These are phyloP conservation scores for Tragelaphus strepsiceros DNA, from an alignment of 2,113 vertebrate genomes.

Conservation along the genomic window DNA sequence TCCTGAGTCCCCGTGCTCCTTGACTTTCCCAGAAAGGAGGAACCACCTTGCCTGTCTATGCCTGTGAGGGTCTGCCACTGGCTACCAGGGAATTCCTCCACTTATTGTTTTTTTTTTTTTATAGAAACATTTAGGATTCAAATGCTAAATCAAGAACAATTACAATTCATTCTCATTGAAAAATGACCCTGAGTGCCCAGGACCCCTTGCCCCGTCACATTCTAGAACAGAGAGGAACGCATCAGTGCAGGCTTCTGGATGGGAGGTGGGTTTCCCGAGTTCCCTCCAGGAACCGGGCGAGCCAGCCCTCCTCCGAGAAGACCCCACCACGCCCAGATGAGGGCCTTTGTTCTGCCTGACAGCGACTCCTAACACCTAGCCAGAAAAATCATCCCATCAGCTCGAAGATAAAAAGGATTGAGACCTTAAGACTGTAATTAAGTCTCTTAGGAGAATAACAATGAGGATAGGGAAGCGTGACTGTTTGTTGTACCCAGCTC, in stretches of 20 bases:
- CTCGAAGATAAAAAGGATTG: neutral
- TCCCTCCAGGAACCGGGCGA: accelerated
- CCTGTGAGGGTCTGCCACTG: no score
- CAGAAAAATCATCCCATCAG: neutral
- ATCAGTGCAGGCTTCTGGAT: accelerated
- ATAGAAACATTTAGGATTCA: neutral
- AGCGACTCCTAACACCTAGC: neutral
- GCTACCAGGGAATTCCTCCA: neutral
- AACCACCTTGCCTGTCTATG: neutral
- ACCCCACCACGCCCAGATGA: neutral
- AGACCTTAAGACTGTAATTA: neutral
- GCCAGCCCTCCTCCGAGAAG: neutral
- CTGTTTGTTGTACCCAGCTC: neutral
- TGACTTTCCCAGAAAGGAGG: neutral
- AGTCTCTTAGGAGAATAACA: neutral
- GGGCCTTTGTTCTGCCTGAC: neutral
- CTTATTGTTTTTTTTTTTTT: neutral
- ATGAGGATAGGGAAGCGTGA: neutral
- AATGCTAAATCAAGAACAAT: neutral
- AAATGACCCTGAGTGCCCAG: neutral
- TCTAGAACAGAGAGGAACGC: neutral
- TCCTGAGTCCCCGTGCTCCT: neutral
- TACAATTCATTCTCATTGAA: neutral
- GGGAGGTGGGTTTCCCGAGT: accelerated
- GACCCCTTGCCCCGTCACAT: accelerated